phyloP scores from a whole-genome alignment of 2,797 vertebrate species.

The Myotis pilosus region DNA sequence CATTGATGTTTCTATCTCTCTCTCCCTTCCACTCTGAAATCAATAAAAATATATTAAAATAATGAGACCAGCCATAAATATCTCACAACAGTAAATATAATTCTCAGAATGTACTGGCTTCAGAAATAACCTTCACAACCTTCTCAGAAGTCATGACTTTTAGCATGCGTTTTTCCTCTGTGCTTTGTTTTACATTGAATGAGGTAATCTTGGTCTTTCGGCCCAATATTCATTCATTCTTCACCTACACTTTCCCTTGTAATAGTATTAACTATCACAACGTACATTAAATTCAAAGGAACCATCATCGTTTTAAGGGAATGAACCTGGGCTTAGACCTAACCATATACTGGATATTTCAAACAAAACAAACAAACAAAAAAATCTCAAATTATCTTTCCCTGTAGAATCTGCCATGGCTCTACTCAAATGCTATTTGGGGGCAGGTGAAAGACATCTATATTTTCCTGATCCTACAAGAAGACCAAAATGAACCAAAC shows the following conservation, averaged over 20 bases:
- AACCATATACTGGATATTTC: background rate
- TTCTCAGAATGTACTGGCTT: background rate
- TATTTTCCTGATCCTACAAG: background rate
- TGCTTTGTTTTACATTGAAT: background rate
- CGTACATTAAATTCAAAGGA: background rate
- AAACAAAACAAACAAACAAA: background rate
- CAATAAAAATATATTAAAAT: background rate
- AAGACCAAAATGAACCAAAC: background rate
- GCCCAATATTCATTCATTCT: background rate
- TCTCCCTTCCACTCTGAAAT: no score
- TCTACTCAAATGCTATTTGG: background rate
- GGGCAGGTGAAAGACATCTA: background rate
- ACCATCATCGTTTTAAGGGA: background rate
- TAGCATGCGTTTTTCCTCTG: background rate
- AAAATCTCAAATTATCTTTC: background rate
- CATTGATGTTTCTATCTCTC: no score
- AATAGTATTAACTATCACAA: background rate
- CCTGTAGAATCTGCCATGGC: rapidly evolving
- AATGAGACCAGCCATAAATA: background rate
- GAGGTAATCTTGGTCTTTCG: background rate
- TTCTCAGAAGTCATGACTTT: background rate
- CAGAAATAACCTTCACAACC: background rate
- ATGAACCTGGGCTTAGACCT: background rate
- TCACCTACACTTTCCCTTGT: background rate
- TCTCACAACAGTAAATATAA: background rate